phyloP scores from a whole-genome alignment of 2,113 vertebrate species.

The Hippocampus guttulatus region DNA sequence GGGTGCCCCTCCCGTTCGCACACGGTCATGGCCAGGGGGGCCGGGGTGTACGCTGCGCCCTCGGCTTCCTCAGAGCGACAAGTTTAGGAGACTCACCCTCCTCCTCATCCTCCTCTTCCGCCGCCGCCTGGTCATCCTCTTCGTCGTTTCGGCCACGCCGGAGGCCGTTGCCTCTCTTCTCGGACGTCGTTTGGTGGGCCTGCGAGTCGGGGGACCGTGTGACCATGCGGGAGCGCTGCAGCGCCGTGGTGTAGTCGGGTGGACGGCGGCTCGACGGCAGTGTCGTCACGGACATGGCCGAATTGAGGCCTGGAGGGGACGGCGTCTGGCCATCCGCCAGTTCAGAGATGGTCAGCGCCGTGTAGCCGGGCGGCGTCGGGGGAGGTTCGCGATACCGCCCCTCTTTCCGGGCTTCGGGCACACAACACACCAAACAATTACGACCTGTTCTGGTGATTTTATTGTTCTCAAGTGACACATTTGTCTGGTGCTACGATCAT shows the following conservation, averaged over 20 bases:
- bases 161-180: slow-evolving; percentile 50
- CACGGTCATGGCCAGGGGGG: slow-evolving; percentile 68
- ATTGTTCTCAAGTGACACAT: too few species aligned
- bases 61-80: slow-evolving; percentile 73
- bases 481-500: too few species aligned
- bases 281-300: slow-evolving; percentile 50
- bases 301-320: slow-evolving; percentile 25
- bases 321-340: slow-evolving; percentile 78
- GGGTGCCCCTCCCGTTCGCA: slow-evolving; percentile 50
- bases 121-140: slow-evolving; percentile 58
- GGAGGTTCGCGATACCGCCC: slow-evolving; percentile 91
- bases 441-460: too few species aligned
- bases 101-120: slow-evolving; percentile 79
- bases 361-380: slow-evolving; percentile 92
- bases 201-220: slow-evolving; percentile 81
- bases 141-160: slow-evolving; percentile 57
- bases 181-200: slow-evolving; percentile 68
- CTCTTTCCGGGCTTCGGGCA: slow-evolving; percentile 83
- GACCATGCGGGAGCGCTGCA: slow-evolving; percentile 93
- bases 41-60: slow-evolving; percentile 62
- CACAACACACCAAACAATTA: slow-evolving; percentile 1
- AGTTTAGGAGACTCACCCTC: slow-evolving; percentile 88
- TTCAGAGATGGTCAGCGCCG: slow-evolving; percentile 89
- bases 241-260: slow-evolving; percentile 92
- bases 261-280: slow-evolving; percentile 77